Evolutionary conservation across 2,113 vertebrate genomes (phyloP).

Genomic region (Misgurnus anguillicaudatus): DNA sequence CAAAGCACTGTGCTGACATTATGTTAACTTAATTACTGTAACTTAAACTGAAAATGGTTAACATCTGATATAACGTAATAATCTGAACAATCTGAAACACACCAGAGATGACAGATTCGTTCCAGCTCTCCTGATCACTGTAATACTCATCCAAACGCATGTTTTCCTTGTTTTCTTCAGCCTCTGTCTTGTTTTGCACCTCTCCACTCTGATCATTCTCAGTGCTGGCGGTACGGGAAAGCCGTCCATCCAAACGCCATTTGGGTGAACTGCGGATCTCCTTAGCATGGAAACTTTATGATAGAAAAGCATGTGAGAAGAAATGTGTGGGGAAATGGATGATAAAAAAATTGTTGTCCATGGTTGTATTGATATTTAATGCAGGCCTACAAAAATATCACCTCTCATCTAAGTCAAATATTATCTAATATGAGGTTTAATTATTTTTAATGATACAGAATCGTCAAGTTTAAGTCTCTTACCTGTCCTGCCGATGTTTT

Average conservation of each 20-base stretch:
- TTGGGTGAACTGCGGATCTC: conserved; percentile 87
- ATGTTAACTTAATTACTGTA: too few relatives aligned
- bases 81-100: conserved; percentile 52
- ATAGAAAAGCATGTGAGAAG: not conserved
- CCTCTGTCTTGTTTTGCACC: conserved; percentile 80
- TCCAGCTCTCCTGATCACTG: conserved; percentile 87
- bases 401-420: too few relatives aligned
- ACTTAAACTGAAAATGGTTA: too few relatives aligned
- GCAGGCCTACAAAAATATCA: too few relatives aligned
- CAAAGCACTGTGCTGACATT: too few relatives aligned
- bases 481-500: conserved; percentile 97
- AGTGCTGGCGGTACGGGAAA: conserved; percentile 80
- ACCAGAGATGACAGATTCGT: conserved; percentile 94
- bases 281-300: conserved; percentile 83
- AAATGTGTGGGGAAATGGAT: not conserved
- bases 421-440: too few relatives aligned
- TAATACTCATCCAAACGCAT: conserved; percentile 81
- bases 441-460: too few relatives aligned
- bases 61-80: too few relatives aligned
- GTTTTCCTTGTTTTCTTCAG: conserved; percentile 97
- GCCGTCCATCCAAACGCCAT: conserved; percentile 81
- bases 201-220: conserved; percentile 75
- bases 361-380: not conserved
- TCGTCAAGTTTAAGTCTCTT: conserved; percentile 5
- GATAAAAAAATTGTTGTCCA: not conserved